Evolutionary conservation across 1,140 invertebrate genomes (phyloP).

Genomic region (Drosophila albomicans): DNA sequence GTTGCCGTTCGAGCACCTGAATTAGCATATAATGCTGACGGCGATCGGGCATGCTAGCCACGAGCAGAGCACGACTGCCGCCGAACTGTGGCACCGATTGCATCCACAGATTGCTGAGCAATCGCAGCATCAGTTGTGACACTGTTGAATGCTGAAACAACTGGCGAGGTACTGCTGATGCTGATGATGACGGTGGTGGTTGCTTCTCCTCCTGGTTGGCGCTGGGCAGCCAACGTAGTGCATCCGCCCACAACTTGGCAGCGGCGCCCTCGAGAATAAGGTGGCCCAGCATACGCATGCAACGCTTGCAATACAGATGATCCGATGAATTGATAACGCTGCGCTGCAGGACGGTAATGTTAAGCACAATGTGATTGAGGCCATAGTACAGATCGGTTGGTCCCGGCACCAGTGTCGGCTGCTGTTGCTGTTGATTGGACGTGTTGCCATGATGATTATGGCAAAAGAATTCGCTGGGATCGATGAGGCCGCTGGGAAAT

Average conservation of each 20-base stretch:
- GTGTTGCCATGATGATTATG: conserved; percentile 57
- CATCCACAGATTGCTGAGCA: conserved; percentile 53
- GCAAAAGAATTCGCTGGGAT: conserved; percentile 78
- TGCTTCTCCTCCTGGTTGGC: no score
- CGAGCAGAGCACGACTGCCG: conserved; percentile 52
- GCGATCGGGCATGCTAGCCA: conserved; percentile 51
- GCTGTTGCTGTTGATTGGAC: background rate
- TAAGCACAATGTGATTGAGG: conserved; percentile 69
- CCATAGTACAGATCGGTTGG: conserved; percentile 67
- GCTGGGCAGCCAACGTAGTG: conserved; percentile 40
- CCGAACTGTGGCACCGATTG: conserved; percentile 30
- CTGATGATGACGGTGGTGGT: no score
- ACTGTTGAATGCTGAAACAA: conserved; percentile 55
- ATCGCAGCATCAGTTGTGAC: conserved; percentile 54
- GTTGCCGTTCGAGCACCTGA: conserved; percentile 66
- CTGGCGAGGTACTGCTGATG: conserved; percentile 19
- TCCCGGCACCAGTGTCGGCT: conserved; percentile 46
- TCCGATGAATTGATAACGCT: conserved; percentile 25
- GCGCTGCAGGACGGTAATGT: conserved; percentile 9
- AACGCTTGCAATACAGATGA: conserved; percentile 70
- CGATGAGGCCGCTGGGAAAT: conserved; percentile 69
- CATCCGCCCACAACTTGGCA: conserved; percentile 71
- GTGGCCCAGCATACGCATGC: conserved; percentile 61
- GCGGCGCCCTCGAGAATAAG: conserved; percentile 51
- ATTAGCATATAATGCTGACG: conserved; percentile 62